A percentile compares a stretch with the other conserved stretches of the same genome.
phyloP scores from a whole-genome alignment of 2,888 invertebrate species.

The Mythimna albipuncta region DNA sequence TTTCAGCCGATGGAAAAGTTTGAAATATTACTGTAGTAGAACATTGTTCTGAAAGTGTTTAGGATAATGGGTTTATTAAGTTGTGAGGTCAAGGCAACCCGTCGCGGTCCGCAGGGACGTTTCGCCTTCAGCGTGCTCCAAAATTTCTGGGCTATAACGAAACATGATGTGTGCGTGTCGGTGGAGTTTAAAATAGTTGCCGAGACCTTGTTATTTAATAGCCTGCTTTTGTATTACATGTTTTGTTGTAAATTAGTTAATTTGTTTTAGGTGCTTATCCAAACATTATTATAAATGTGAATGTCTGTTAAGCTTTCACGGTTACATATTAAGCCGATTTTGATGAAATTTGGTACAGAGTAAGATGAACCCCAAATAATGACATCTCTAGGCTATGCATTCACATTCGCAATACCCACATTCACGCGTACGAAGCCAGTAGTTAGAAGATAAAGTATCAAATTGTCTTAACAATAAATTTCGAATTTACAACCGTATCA shows the following conservation, averaged over 20 bases:
- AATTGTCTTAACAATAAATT: neutral
- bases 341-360: no score
- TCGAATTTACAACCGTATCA: neutral
- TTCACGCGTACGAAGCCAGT: no score
- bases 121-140: conserved; percentile 25
- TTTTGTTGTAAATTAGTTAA: conserved; percentile 23
- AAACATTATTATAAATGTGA: no score
- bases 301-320: no score
- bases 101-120: conserved; percentile 16
- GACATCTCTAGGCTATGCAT: no score
- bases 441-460: neutral
- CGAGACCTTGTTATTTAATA: conserved; percentile 37
- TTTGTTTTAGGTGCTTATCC: conserved; percentile 6
- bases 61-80: conserved; percentile 12
- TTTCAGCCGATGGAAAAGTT: conserved; percentile 24
- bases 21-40: conserved; percentile 23
- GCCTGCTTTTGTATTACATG: conserved; percentile 19
- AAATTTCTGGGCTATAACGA: conserved; percentile 27
- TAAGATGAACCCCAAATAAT: no score
- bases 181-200: conserved; percentile 41
- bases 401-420: no score
- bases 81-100: conserved; percentile 25
- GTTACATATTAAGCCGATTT: no score
- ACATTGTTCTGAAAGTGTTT: conserved; percentile 32
- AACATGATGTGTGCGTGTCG: conserved; percentile 31